Evolutionary conservation across 1,140 invertebrate species (phyloP).

Genomic region (Drosophila nannoptera): DNA sequence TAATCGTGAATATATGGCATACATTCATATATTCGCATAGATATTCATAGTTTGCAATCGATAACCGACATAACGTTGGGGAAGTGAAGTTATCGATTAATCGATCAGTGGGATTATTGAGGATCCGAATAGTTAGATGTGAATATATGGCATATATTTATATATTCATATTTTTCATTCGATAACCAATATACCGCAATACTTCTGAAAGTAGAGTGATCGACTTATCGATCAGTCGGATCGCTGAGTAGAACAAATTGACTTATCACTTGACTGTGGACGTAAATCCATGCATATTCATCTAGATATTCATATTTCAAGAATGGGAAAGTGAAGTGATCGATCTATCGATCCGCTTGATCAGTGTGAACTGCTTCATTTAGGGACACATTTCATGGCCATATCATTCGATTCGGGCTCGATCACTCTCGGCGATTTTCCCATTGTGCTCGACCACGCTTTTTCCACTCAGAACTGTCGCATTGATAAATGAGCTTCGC

Average conservation of each 20-base stretch:
- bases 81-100: too few species aligned
- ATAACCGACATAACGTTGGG: too few species aligned
- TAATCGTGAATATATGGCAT: too few species aligned
- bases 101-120: too few species aligned
- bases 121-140: too few species aligned
- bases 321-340: background rate
- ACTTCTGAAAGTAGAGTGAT: background rate
- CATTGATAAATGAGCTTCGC: conserved; percentile 66
- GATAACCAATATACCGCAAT: background rate
- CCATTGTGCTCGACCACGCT: conserved; percentile 46
- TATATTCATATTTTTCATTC: background rate
- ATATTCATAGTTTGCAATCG: too few species aligned
- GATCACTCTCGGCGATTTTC: conserved; percentile 19
- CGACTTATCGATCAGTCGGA: background rate
- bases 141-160: too few species aligned
- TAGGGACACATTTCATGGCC: conserved; percentile 1
- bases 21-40: too few species aligned
- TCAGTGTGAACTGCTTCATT: conserved; percentile 1
- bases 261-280: too few species aligned
- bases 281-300: background rate
- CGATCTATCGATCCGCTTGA: background rate
- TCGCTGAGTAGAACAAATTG: too few species aligned
- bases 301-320: background rate
- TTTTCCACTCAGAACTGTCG: conserved; percentile 52
- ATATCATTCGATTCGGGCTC: conserved; percentile 2